Evolutionary conservation across 2,113 vertebrate genomes (phyloP).

Genomic region (Galbula dea): DNA sequence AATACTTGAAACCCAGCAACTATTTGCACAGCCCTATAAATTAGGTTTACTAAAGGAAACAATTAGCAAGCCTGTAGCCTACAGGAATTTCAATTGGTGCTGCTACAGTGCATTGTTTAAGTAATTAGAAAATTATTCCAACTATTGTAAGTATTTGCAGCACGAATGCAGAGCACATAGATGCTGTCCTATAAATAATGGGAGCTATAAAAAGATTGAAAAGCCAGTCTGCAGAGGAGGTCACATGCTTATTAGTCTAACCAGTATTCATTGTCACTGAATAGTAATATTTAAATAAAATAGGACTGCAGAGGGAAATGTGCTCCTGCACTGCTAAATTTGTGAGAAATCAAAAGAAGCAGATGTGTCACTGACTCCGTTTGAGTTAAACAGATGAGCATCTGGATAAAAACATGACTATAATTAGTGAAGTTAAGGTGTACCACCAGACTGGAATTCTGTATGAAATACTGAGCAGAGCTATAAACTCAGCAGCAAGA

Average conservation of each 20-base stretch:
- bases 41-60: slow-evolving; percentile 57
- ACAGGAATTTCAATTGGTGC: slow-evolving; percentile 40
- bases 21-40: slow-evolving; percentile 49
- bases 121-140: slow-evolving; percentile 48
- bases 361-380: background rate
- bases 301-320: background rate
- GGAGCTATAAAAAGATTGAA: slow-evolving; percentile 21
- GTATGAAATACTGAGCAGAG: background rate
- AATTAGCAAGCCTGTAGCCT: slow-evolving; percentile 44
- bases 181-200: slow-evolving; percentile 26
- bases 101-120: slow-evolving; percentile 36
- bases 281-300: slow-evolving; percentile 2
- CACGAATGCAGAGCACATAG: background rate
- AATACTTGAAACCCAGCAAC: slow-evolving; percentile 45
- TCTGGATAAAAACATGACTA: background rate
- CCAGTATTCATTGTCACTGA: background rate
- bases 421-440: background rate
- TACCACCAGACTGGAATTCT: background rate
- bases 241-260: slow-evolving; percentile 12
- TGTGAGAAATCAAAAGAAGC: background rate
- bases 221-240: slow-evolving; percentile 1
- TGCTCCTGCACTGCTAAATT: background rate
- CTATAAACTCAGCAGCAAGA: background rate
- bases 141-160: slow-evolving; percentile 41
- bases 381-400: background rate